Evolutionary conservation across 2,113 vertebrate genomes (phyloP).

Genomic region (Petroica traversi): DNA sequence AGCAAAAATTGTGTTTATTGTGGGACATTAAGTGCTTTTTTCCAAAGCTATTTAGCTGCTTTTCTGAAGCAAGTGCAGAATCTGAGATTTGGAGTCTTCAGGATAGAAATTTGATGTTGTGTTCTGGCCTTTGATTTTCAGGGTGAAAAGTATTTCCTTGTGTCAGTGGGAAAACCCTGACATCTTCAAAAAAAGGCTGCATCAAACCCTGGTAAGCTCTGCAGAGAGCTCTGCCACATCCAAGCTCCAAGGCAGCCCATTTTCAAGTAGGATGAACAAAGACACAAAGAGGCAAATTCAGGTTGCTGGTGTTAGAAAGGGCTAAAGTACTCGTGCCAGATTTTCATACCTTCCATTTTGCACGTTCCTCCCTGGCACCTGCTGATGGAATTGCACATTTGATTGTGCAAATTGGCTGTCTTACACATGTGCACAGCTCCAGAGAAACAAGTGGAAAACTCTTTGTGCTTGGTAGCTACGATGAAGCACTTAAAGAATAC

Average conservation of each 20-base stretch:
- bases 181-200: neutral
- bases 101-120: neutral
- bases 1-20: neutral
- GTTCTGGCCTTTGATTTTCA: neutral
- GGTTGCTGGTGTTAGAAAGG: neutral
- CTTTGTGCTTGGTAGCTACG: neutral
- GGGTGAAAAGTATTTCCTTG: neutral
- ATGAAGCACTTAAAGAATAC: conserved; percentile 18
- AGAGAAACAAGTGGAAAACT: neutral
- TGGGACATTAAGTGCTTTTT: neutral
- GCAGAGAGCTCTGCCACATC: neutral
- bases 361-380: neutral
- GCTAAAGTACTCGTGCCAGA: neutral
- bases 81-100: neutral
- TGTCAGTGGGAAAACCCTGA: neutral
- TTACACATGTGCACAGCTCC: neutral
- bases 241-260: neutral
- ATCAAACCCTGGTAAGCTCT: neutral
- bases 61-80: neutral
- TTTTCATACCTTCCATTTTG: neutral
- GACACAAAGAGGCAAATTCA: neutral
- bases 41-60: neutral
- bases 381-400: neutral
- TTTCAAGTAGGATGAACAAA: neutral
- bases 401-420: neutral